These are phyloP conservation scores for Montipora foliosa DNA, from an alignment of 64 coral and sea anemone species.

Conservation along the genomic window DNA sequence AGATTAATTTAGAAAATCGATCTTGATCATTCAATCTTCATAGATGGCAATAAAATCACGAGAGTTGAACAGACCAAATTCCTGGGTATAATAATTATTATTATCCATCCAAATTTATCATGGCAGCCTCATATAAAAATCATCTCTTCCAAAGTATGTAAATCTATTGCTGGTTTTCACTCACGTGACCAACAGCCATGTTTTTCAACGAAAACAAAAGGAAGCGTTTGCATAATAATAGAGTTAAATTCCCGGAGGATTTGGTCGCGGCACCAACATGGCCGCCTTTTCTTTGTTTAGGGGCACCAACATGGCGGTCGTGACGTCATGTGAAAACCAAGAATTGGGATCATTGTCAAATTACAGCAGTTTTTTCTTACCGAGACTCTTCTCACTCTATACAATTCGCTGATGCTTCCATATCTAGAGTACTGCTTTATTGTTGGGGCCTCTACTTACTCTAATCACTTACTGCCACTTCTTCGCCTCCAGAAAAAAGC, in stretches of 20 bases:
- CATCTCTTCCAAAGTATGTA: slow-evolving; percentile 6
- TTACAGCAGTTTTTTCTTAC: slow-evolving; percentile 15
- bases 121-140: slow-evolving; percentile 35
- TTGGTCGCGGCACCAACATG: too few relatives aligned
- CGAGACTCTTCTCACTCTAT: slow-evolving; percentile 19
- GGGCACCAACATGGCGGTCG: too few relatives aligned
- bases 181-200: too few relatives aligned
- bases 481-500: slow-evolving; percentile 35
- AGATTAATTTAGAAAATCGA: slow-evolving; percentile 15
- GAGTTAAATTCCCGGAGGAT: too few relatives aligned
- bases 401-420: slow-evolving; percentile 42
- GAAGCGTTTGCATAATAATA: too few relatives aligned
- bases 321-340: too few relatives aligned
- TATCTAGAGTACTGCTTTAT: slow-evolving; percentile 29
- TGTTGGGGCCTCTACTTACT: not conserved
- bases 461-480: slow-evolving; percentile 21
- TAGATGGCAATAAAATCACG: slow-evolving; percentile 34
- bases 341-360: slow-evolving; percentile 50
- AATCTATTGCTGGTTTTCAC: too few relatives aligned
- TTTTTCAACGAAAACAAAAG: too few relatives aligned
- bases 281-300: too few relatives aligned
- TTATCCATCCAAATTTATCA: slow-evolving; percentile 58
- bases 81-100: not conserved
- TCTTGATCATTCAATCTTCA: not conserved
- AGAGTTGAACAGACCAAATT: slow-evolving; percentile 44